A percentile compares a stretch with the other conserved stretches of the same genome.
phyloP scores from a whole-genome alignment of 2,888 invertebrate species.

The Maniola hyperantus region DNA sequence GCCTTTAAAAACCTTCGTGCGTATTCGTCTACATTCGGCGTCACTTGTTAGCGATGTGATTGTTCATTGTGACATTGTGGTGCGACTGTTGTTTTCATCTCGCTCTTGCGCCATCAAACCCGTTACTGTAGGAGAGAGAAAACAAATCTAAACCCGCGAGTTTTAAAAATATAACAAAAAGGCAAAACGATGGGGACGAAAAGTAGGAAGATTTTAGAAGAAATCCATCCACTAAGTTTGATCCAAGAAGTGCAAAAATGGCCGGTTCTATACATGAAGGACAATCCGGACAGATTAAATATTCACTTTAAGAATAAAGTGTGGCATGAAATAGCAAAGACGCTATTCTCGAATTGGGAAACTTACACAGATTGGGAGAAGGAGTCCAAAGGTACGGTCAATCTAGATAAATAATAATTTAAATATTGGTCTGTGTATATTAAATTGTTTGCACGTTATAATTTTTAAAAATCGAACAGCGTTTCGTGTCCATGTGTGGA shows the following conservation, averaged over 20 bases:
- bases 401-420: background rate
- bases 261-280: constrained; percentile 50
- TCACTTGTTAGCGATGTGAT: constrained; percentile 6
- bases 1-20: background rate
- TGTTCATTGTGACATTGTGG: background rate
- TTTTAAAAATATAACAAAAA: background rate
- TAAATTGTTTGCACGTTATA: too few species aligned
- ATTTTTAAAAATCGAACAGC: too few species aligned
- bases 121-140: background rate
- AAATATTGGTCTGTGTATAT: too few species aligned
- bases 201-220: constrained; percentile 50
- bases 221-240: constrained; percentile 53
- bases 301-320: constrained; percentile 47
- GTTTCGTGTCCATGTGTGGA: too few species aligned
- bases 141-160: background rate
- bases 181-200: constrained; percentile 24
- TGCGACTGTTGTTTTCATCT: constrained; percentile 3
- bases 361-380: constrained; percentile 41
- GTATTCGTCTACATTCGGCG: constrained; percentile 21
- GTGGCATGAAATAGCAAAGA: constrained; percentile 52
- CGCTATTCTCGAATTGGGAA: constrained; percentile 48
- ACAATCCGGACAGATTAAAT: constrained; percentile 47
- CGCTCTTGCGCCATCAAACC: background rate
- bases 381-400: constrained; percentile 44
- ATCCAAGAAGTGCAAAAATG: constrained; percentile 55